Percentiles rank a stretch among this genome's conserved stretches.
These are phyloP conservation scores for Wasmannia auropunctata DNA, from an alignment of 1,140 invertebrate species.

Conservation along the genomic window DNA sequence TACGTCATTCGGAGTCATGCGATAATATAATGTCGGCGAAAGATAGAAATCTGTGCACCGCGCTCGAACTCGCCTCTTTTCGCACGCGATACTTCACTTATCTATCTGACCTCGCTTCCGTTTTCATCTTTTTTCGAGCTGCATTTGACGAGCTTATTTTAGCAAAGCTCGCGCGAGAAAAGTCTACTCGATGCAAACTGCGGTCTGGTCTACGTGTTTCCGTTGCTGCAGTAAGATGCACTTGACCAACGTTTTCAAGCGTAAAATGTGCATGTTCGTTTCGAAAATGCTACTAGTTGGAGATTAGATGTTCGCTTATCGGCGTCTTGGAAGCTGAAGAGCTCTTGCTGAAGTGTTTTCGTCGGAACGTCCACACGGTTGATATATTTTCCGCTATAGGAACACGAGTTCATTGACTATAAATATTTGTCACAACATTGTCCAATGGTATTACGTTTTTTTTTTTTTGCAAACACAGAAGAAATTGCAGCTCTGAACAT, in stretches of 20 bases:
- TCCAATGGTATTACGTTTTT: neutral
- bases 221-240: neutral
- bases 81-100: conserved; percentile 1
- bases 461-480: neutral
- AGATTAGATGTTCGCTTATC: neutral
- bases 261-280: conserved; percentile 1
- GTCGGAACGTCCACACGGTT: neutral
- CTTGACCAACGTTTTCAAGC: conserved; percentile 7
- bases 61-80: neutral
- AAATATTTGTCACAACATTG: neutral
- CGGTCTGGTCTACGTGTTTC: conserved; percentile 9
- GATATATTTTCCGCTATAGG: neutral
- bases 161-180: neutral
- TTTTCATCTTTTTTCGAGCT: neutral
- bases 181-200: neutral
- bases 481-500: neutral
- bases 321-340: no score
- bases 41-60: conserved; percentile 5
- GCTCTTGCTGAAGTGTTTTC: neutral
- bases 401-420: neutral
- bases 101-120: conserved; percentile 1
- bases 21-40: neutral
- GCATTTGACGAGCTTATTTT: neutral
- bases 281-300: neutral
- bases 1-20: conserved; percentile 4